Percentiles rank a stretch among this genome's conserved stretches.
Evolutionary conservation across 53 echinoderm and acorn worm species (phyloP).

Genomic region (Pentamera pediparva): DNA sequence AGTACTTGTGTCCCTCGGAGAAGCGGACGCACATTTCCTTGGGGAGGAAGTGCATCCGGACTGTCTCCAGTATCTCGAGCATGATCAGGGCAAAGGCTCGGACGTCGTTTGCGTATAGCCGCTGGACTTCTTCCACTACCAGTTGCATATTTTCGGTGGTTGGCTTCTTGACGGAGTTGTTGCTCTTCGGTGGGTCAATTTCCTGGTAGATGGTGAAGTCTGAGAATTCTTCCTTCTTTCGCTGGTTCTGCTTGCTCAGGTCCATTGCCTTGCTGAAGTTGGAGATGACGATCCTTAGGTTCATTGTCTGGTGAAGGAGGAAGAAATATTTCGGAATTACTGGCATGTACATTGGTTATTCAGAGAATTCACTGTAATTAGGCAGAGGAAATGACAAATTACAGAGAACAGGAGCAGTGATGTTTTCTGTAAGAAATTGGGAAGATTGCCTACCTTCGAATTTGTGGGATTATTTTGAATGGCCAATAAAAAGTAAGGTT

Average conservation of each 20-base stretch:
- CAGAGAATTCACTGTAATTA: too few species aligned
- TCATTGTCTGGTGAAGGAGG: conserved; percentile 80
- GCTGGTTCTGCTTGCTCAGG: conserved; percentile 49
- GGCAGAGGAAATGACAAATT: too few species aligned
- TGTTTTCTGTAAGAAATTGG: too few species aligned
- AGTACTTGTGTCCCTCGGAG: neutral
- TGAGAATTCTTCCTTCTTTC: conserved; percentile 17
- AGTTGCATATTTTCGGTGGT: conserved; percentile 13
- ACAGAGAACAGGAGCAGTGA: too few species aligned
- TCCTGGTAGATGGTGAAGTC: conserved; percentile 46
- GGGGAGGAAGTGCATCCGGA: conserved; percentile 7
- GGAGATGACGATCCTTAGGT: conserved; percentile 75
- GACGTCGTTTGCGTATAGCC: conserved; percentile 67
- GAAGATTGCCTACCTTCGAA: too few species aligned
- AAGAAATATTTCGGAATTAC: too few species aligned
- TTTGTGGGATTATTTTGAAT: too few species aligned
- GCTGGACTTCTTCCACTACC: conserved; percentile 44
- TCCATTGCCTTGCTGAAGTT: conserved; percentile 82
- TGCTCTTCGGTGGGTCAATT: conserved; percentile 8
- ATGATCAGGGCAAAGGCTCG: conserved; percentile 88
- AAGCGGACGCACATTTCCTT: conserved; percentile 8
- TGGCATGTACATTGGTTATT: too few species aligned
- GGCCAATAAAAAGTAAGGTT: too few species aligned
- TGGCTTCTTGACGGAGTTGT: neutral
- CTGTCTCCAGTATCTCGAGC: conserved; percentile 70